A percentile compares a stretch with the other conserved stretches of the same genome.
Evolutionary conservation across 2,888 invertebrate species (phyloP).

Genomic region (Pristionchus japonicus): DNA sequence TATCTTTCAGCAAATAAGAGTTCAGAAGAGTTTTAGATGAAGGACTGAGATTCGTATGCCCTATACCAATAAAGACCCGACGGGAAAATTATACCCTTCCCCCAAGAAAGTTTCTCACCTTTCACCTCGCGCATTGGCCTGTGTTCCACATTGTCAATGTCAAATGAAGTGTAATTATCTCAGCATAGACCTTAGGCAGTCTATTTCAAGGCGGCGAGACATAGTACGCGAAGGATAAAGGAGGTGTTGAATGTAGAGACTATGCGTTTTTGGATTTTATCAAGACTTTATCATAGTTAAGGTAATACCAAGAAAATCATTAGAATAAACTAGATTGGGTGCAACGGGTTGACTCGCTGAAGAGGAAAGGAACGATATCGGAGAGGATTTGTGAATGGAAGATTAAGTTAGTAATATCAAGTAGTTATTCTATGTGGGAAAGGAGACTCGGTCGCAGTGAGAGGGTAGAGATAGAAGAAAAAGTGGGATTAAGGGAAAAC

Average conservation of each 20-base stretch:
- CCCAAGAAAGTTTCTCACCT: slow-evolving; percentile 25
- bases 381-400: background rate
- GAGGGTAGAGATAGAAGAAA: background rate
- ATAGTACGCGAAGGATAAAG: background rate
- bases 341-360: background rate
- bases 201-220: background rate
- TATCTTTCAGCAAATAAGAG: too few species aligned
- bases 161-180: slow-evolving; percentile 15
- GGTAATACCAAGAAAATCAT: background rate
- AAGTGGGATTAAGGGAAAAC: background rate
- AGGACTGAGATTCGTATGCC: background rate
- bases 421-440: background rate
- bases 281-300: too few species aligned
- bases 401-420: background rate
- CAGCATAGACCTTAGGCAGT: background rate
- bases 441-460: background rate
- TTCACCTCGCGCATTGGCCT: background rate
- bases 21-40: background rate
- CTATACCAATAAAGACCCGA: background rate
- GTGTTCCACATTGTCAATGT: slow-evolving; percentile 41
- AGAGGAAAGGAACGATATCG: background rate
- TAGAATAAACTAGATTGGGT: background rate
- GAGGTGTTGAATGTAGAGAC: too few species aligned
- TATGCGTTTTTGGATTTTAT: too few species aligned
- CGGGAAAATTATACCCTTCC: background rate